Conservation (phyloP, 2,888 invertebrate genomes). For the Diplazon laetatorius region DNA sequence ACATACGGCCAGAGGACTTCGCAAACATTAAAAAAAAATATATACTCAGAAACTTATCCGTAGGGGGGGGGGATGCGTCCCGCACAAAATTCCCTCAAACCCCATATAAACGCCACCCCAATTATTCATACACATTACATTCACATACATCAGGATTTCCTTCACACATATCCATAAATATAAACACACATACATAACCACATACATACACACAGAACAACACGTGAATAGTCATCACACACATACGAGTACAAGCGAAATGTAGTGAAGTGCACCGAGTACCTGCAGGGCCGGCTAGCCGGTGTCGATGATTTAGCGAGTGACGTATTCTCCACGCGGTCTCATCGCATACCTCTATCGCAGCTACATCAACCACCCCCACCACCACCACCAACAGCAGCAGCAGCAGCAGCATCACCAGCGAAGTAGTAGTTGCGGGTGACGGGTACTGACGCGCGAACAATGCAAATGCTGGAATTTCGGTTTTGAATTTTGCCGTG, state of each 20-base stretch:
- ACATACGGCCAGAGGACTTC: too few relatives aligned
- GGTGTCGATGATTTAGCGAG: slow-evolving; percentile 42
- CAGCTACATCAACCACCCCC: not conserved
- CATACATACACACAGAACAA: too few relatives aligned
- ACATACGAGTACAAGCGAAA: not conserved
- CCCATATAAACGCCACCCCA: too few relatives aligned
- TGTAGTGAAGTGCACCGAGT: not conserved
- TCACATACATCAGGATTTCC: too few relatives aligned
- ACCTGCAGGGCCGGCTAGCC: not conserved
- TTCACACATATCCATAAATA: too few relatives aligned
- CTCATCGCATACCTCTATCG: not conserved
- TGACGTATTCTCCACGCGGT: slow-evolving; percentile 22
- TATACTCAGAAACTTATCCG: too few relatives aligned
- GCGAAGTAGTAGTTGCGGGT: slow-evolving; percentile 67
- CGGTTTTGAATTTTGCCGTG: slow-evolving; percentile 80
- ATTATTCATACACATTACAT: too few relatives aligned
- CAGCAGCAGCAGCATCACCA: slow-evolving; percentile 7
- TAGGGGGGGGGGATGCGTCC: too few relatives aligned
- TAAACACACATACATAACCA: too few relatives aligned
- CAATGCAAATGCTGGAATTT: slow-evolving; percentile 79
- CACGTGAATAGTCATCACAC: not conserved
- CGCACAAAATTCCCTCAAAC: too few relatives aligned
- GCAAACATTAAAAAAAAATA: too few relatives aligned
- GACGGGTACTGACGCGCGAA: slow-evolving; percentile 79
- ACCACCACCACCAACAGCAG: too few relatives aligned